Evolutionary conservation across 2,113 vertebrate genomes (phyloP).

Genomic region (Megaleporinus macrocephalus): DNA sequence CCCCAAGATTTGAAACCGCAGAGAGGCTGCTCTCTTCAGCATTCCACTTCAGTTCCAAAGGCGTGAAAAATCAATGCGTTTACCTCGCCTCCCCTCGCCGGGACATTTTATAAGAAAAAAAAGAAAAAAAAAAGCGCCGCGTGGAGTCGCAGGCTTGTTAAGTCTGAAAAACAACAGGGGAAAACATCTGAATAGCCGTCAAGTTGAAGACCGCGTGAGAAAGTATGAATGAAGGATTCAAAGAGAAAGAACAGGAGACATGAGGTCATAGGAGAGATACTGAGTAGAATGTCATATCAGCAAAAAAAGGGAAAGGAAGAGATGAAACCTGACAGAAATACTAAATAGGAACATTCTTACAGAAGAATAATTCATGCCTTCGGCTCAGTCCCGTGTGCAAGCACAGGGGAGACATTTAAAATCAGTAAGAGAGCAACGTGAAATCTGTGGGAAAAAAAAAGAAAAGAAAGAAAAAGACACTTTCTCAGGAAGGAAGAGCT

Average conservation of each 20-base stretch:
- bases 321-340: neutral
- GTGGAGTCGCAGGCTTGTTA: neutral
- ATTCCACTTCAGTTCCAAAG: conserved; percentile 19
- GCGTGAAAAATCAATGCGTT: conserved; percentile 9
- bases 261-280: conserved; percentile 20
- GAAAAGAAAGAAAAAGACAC: neutral
- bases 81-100: neutral
- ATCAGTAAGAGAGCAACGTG: neutral
- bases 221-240: conserved; percentile 34
- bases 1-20: neutral
- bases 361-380: neutral
- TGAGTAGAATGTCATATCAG: neutral
- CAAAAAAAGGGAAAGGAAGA: neutral
- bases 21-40: neutral
- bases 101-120: neutral
- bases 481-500: neutral
- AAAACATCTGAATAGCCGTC: neutral
- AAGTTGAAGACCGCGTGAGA: conserved; percentile 38
- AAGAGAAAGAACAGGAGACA: conserved; percentile 43
- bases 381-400: neutral
- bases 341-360: neutral
- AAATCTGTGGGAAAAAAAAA: neutral
- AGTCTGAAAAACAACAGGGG: conserved; percentile 10
- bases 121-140: neutral
- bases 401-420: neutral